Evolutionary conservation across 1,140 invertebrate species (phyloP), one percentile per base, ranked within the genome.

Genomic region (Hycleus phaleratus): DNA sequence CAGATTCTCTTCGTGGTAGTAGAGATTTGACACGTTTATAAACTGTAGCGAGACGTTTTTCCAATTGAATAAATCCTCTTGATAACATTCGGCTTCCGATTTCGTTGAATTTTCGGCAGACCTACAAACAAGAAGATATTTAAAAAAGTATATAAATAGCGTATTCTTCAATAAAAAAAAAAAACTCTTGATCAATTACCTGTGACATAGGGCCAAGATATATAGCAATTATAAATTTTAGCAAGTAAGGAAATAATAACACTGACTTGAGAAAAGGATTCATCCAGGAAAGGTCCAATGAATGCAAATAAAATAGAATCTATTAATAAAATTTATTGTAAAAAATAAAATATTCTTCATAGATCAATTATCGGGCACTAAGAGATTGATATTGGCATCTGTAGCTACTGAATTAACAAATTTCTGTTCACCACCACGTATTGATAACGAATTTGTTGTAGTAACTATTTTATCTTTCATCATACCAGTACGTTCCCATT

Each of bases 1-100:
- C 92, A 0, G 92, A 95, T 76, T 95, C 93, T 56, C 93, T 76
- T 10, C 92, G 75, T 4, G 93, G 93, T 50, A 97, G 71, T 68
- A 91, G 82, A 3, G 83, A 78, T 74, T 94, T 95, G 0, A 95
- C 86, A 44, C 78, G 79, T 71, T 86, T 87, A 4, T 88, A 77
- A 67, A 86, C 87, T 44, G 83, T 77, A 0, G 79, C 79, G 75
- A 94, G 90, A 62, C 85, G 82, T 59, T 83, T 80, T 59, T 94
- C 89, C 40, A 91, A 85, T 64, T 85, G 80, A 49, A 84, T 79
- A 65, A 93, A 95, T 0, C 91, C 92, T 60, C 85, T 78, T 66
- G 93, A 93, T 2, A 95, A 71, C 44, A 90, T 72, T 10, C 84
- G 78, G 68, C 87, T 82, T 52, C 88, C 85, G 56, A 87, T 80